Evolutionary conservation across 2,888 invertebrate genomes (phyloP), one percentile per base, ranked within the genome.

Genomic region (Thera britannica): DNA sequence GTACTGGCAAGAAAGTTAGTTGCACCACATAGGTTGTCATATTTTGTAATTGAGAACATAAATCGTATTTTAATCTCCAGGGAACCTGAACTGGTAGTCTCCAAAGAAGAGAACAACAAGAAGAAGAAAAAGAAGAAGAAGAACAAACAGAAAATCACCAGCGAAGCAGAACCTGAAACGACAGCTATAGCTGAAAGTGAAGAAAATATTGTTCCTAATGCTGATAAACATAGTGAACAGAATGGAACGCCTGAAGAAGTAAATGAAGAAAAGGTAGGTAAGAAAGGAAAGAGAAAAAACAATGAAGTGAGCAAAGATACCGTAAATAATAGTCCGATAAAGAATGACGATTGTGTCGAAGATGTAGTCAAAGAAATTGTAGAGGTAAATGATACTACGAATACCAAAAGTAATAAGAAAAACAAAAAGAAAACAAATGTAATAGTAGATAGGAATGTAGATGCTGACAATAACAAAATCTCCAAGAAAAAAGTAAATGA

Each of bases 71-170:
- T 2, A 41, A 52, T 55, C 51, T 54, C 9, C 83, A 93, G 93
- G 46, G 88, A 90, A 64, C 93, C 89, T 36, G 90, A 91, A 75
- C 76, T 90, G 70, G 81, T 85, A 4, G 84, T 87, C 2, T 84
- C 90, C 11, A 72, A 83, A 66, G 79, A 88, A 77, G 82, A 80
- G 35, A 87, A 84, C 57, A 90, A 87, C 76, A 92, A 89, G 78
- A 88, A 89, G 77, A 90, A 88, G 80, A 93, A 88, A 65, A 75
- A 76, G 68, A 73, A 75, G 70, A 74, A 78, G 72, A 78, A 76
- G 67, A 72, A 73, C 12, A 75, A 75, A 23, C 67, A 71, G 36
- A 55, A 56, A 9, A 11, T 41, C 34, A 63, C 56, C 8, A 61
- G 72, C 54, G 54, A 64, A 59, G 59, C 55, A 66, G 34, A 57